Conservation (phyloP, 2,113 vertebrate species). For the Corydoras sp. region DNA sequence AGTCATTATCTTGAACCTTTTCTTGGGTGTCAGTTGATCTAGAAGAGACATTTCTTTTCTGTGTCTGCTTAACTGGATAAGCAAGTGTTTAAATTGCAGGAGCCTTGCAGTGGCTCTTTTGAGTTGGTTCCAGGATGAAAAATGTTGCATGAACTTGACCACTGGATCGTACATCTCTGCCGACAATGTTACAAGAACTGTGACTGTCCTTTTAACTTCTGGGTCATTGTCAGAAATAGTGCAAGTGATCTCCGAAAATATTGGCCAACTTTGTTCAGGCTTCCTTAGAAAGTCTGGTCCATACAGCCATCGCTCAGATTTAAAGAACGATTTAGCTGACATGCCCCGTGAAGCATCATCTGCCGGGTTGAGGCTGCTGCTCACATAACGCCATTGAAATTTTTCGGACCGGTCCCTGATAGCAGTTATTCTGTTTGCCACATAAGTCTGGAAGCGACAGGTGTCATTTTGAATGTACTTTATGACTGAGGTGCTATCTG, state of each 20-base stretch:
- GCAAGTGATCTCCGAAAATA: neutral
- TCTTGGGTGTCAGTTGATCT: neutral
- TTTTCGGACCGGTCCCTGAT: slow-evolving; percentile 4
- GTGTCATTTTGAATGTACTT: slow-evolving; percentile 23
- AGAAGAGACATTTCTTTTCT: neutral
- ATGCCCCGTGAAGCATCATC: neutral
- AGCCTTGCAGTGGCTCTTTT: neutral
- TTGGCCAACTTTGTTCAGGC: neutral
- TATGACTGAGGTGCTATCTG: slow-evolving; percentile 31
- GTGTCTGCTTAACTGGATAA: neutral
- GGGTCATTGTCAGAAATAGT: neutral
- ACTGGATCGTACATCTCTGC: neutral
- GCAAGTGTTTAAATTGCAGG: neutral
- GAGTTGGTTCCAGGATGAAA: neutral
- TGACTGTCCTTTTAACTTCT: neutral
- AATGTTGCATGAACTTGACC: neutral
- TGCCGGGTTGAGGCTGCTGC: neutral
- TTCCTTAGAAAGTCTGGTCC: neutral
- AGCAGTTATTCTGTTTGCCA: slow-evolving; percentile 6
- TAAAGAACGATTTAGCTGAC: neutral
- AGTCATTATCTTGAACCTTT: neutral
- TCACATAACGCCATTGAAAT: neutral
- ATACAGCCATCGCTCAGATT: neutral
- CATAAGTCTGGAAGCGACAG: slow-evolving; percentile 5
- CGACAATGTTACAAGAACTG: neutral